Evolutionary conservation across 2,113 vertebrate species (phyloP).

Genomic region (Quiscalus mexicanus): DNA sequence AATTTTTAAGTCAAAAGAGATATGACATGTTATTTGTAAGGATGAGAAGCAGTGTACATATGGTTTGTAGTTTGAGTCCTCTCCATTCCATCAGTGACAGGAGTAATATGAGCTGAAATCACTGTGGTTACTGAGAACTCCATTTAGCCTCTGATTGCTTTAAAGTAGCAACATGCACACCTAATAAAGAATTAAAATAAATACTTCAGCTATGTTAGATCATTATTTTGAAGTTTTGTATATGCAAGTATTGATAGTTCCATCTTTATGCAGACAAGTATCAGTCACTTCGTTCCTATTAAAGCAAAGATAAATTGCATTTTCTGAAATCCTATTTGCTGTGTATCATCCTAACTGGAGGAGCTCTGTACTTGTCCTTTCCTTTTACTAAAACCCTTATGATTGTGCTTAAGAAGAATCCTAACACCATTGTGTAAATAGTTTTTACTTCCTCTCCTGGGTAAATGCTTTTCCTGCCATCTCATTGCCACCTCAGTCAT

Average conservation of each 20-base stretch:
- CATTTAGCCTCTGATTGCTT: not conserved
- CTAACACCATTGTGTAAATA: not conserved
- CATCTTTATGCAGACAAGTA: not conserved
- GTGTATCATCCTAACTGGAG: not conserved
- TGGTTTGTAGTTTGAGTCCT: not conserved
- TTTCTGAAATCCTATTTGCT: not conserved
- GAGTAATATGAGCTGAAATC: not conserved
- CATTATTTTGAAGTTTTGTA: not conserved
- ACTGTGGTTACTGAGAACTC: not conserved
- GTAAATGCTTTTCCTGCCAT: not conserved
- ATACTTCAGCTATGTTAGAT: not conserved
- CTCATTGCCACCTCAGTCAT: not conserved
- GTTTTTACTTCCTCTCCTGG: not conserved
- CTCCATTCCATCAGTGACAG: not conserved
- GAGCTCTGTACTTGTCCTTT: not conserved
- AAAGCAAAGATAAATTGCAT: not conserved
- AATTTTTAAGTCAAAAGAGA: not conserved
- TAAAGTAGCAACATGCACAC: not conserved
- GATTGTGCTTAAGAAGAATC: not conserved
- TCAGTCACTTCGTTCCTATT: not conserved
- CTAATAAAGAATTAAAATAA: not conserved
- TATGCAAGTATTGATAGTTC: not conserved
- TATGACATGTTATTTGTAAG: not conserved
- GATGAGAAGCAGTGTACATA: not conserved
- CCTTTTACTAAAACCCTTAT: not conserved